phyloP scores from a whole-genome alignment of 2,113 vertebrate genomes.

The Syrmaticus mikado region DNA sequence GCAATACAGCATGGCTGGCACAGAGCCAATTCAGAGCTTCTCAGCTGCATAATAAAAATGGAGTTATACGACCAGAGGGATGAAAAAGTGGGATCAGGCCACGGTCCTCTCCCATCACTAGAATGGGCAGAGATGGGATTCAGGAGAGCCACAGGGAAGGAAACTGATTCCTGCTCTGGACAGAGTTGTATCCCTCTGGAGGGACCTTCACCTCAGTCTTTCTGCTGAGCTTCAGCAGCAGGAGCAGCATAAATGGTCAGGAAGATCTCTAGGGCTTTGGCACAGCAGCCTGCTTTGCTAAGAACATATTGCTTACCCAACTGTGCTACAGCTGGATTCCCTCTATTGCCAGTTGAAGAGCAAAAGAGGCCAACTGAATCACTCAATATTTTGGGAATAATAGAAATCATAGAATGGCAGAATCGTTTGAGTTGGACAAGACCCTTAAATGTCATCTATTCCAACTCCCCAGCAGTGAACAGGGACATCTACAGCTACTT shows the following conservation, averaged over 20 bases:
- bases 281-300: not conserved
- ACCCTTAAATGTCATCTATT: too few relatives aligned
- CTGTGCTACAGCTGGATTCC: not conserved
- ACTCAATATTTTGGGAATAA: not conserved
- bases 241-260: not conserved
- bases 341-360: not conserved
- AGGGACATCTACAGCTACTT: too few relatives aligned
- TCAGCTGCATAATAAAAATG: constrained; percentile 49
- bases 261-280: constrained; percentile 20
- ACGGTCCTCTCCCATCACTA: not conserved
- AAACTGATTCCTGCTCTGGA: not conserved
- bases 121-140: not conserved
- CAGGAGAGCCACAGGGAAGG: not conserved
- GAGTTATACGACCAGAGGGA: not conserved
- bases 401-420: too few relatives aligned
- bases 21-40: not conserved
- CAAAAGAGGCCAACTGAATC: not conserved
- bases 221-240: not conserved
- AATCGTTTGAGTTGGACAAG: too few relatives aligned
- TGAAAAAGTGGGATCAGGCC: not conserved
- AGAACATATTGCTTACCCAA: not conserved
- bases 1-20: constrained; percentile 19
- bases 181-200: not conserved
- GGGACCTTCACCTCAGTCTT: not conserved
- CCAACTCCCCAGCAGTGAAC: too few relatives aligned